phyloP scores from a whole-genome alignment of 2,888 invertebrate species.

The Podotricha telesiphe region DNA sequence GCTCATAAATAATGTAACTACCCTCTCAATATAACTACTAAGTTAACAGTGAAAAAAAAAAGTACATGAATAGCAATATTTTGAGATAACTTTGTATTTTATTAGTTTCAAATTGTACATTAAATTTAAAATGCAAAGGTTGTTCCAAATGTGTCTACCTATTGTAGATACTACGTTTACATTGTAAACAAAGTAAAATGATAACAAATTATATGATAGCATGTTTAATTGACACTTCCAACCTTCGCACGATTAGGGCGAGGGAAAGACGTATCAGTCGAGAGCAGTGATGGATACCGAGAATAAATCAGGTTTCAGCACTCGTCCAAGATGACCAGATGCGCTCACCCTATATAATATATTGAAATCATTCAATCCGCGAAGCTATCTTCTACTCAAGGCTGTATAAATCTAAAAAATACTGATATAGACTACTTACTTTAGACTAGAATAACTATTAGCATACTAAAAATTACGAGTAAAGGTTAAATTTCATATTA shows the following conservation, averaged over 20 bases:
- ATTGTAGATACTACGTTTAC: too few species aligned
- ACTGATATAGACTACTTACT: neutral
- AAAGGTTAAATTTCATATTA: too few species aligned
- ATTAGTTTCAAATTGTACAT: too few species aligned
- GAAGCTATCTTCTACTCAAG: slow-evolving; percentile 43
- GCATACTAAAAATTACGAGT: too few species aligned
- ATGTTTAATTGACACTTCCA: slow-evolving; percentile 57
- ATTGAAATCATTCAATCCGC: slow-evolving; percentile 50
- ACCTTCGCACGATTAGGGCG: slow-evolving; percentile 39
- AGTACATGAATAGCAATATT: too few species aligned
- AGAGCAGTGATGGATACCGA: slow-evolving; percentile 74
- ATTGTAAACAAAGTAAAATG: neutral
- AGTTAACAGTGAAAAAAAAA: too few species aligned
- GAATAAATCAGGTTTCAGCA: slow-evolving; percentile 77
- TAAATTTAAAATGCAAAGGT: too few species aligned
- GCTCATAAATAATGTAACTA: too few species aligned
- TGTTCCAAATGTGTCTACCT: too few species aligned
- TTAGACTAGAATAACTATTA: neutral
- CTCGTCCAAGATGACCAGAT: slow-evolving; percentile 61
- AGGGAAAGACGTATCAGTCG: slow-evolving; percentile 64
- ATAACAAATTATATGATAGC: slow-evolving; percentile 42
- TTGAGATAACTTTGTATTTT: too few species aligned
- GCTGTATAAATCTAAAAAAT: neutral
- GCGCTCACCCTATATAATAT: slow-evolving; percentile 59
- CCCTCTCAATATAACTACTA: too few species aligned